Evolutionary conservation across 2,113 vertebrate genomes (phyloP).

Genomic region (Dermatemys mawii): DNA sequence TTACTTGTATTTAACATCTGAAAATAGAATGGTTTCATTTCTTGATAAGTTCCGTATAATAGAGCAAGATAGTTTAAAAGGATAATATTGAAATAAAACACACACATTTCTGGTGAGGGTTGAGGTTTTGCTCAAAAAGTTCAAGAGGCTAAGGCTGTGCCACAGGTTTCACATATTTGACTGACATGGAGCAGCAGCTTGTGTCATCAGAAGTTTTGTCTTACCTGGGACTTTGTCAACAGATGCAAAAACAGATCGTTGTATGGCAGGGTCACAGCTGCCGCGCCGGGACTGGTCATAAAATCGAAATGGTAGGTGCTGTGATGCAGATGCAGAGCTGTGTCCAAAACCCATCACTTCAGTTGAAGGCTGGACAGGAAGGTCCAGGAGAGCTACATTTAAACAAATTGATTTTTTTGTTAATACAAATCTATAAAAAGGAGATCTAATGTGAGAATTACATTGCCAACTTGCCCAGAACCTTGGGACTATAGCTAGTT

Average conservation of each 20-base stretch:
- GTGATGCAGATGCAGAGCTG: conserved; percentile 76
- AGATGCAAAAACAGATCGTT: conserved; percentile 89
- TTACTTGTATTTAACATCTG: neutral
- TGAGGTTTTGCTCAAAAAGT: neutral
- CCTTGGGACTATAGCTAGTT: neutral
- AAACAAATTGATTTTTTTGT: conserved; percentile 59
- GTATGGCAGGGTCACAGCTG: conserved; percentile 88
- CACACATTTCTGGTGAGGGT: neutral
- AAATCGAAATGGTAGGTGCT: conserved; percentile 94
- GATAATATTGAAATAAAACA: neutral
- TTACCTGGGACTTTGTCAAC: conserved; percentile 99
- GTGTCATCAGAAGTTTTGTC: neutral
- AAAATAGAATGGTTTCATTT: neutral
- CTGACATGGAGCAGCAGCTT: neutral
- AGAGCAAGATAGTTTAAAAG: neutral
- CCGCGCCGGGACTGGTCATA: conserved; percentile 93
- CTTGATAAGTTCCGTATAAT: neutral
- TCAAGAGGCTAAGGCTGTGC: neutral
- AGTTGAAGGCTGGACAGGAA: conserved; percentile 81
- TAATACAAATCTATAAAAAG: neutral
- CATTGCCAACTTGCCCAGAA: neutral
- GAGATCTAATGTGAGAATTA: neutral
- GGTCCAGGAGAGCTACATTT: conserved; percentile 83
- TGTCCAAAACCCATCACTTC: conserved; percentile 93
- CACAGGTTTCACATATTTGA: neutral